Conservation (phyloP, 64 coral and sea anemone species). For the Platygyra sinensis region DNA sequence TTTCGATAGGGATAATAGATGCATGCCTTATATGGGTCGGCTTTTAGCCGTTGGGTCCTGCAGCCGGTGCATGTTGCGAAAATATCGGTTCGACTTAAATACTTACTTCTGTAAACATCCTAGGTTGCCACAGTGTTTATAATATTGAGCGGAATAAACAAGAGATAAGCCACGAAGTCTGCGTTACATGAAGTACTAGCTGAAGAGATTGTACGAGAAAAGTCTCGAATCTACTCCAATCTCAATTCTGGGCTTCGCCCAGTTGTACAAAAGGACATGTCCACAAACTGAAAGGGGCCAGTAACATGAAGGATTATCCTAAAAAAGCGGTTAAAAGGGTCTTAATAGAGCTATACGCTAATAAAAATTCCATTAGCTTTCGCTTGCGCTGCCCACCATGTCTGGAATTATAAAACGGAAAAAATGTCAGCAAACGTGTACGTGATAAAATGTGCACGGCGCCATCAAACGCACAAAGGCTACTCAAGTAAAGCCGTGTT, state of each 20-base stretch:
- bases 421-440: background rate
- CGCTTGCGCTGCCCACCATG: background rate
- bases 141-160: background rate
- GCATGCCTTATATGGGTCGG: background rate
- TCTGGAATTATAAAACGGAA: background rate
- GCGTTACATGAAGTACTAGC: conserved; percentile 19
- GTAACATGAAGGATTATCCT: conserved; percentile 3
- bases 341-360: background rate
- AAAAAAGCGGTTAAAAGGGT: conserved; percentile 1
- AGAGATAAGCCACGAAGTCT: background rate
- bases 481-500: conserved; percentile 47
- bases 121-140: conserved; percentile 15
- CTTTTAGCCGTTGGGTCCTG: background rate
- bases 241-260: background rate
- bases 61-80: background rate
- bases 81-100: conserved; percentile 2
- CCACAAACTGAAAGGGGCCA: background rate
- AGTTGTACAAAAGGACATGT: background rate
- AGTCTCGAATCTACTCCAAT: background rate
- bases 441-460: conserved; percentile 40
- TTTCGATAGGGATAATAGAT: background rate
- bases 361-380: conserved; percentile 23
- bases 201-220: background rate
- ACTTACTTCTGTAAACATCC: conserved; percentile 25
- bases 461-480: conserved; percentile 1